Base-by-base conservation (phyloP, 1,140 invertebrate genomes). In the Octopus bimaculoides region DNA sequence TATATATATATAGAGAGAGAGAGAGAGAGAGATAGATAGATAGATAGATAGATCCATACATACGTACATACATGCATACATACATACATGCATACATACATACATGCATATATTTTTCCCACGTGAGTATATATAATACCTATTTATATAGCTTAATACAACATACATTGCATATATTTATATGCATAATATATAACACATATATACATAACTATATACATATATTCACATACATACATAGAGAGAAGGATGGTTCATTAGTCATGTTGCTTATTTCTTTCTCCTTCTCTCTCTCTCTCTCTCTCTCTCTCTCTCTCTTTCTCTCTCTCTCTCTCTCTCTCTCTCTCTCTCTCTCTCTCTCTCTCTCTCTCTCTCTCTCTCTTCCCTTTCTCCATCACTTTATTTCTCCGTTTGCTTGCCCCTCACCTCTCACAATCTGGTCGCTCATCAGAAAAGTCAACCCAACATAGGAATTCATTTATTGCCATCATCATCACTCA, bases 241-340 rank as follows among this genome's bases (percentile, higher is more conserved):
- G 1, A 17, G 1, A 17, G 56, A 12, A 17, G 4, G 56, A 1
- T 61, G 9, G 9, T 61, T 9, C 0, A 17, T 61, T 61, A 9
- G 9, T 61, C 56, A 1, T 61, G 56, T 61, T 61, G 56, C 17
- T 9, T 61, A 12, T 61, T 17, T 9, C 56, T 12, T 61, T 12
- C 9, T 61, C 9, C 9, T 61, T 56, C 9, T 52, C 14, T 52
- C 56, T 52, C 53, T 74, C 66, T 71, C n/a, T 41, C 53, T 61
- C 55, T 78, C 80, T 26, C 53, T 61, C 53, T 55, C 79, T 79
- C 55, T 61, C 52, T 69, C n/a, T n/a, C 77, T 77, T 56, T 41
- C 52, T 5, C 61, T 73, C n/a, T n/a, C n/a, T n/a, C 41, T 10
- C 56, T n/a, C n/a, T n/a, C 17, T 52, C 8, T 73, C 73, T n/a